Evolutionary conservation across 1,140 invertebrate species (phyloP), one percentile per base, ranked within the genome.

Genomic region (Drosophila pectinifera): DNA sequence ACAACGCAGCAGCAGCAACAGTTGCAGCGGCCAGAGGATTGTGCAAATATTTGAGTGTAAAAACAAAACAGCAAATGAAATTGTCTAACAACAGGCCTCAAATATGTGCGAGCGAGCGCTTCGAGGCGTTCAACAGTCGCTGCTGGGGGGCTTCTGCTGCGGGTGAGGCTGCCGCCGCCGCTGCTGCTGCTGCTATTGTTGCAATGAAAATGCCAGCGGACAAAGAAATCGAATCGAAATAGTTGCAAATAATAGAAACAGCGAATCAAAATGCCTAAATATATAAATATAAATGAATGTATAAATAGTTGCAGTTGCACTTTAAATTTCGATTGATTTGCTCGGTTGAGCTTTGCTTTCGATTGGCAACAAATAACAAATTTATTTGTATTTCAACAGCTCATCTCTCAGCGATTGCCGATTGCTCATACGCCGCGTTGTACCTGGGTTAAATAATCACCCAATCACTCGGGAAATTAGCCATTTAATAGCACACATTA

Each of bases 41-140:
- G 84, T 89, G 84, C 80, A 88, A 88, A 88, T 88, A 89, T 89
- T 83, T 82, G 70, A 67, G 57, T 55, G 65, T 72, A 70, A 34
- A 57, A 78, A 67, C 75, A 79, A 88, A 36, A 88, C 76, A 80
- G 80, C 84, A 80, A 88, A 88, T 88, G 68, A 89, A 88, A 89
- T 84, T 88, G 83, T 89, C 73, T 55, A 69, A 77, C 61, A 72
- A 57, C 67, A 62, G 73, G 76, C 68, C 68, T 72, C 68, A 26
- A 70, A 72, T 72, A 48, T 73, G 84, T 57, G 70, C 55, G 59
- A 58, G 51, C 57, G 34, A 13, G 11, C 26, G 16, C 41, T 69
- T 72, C 61, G 61, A 56, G 34, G 4, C 36, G 58, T 38, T 20
- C 34, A 39, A 53, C 39, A 56, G 45, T 39, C 54, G 67, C 41